Conservation (phyloP, 2,888 invertebrate species). For the Chouioia cunea region DNA sequence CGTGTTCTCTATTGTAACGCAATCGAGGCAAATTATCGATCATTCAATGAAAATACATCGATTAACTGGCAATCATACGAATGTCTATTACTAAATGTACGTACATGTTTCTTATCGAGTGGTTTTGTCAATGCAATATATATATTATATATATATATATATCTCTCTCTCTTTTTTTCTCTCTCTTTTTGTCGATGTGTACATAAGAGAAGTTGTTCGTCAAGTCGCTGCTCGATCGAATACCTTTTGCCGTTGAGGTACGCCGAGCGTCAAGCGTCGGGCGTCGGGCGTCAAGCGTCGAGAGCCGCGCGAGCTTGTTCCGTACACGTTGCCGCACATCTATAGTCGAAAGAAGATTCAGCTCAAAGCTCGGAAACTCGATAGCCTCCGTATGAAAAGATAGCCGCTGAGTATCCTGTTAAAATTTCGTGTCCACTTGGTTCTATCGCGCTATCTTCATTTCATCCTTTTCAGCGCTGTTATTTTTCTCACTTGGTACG, state of each 20-base stretch:
- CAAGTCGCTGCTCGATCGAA: constrained; percentile 44
- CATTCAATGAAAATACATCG: too few relatives aligned
- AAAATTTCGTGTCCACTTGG: constrained; percentile 41
- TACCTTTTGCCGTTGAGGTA: constrained; percentile 51
- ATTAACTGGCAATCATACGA: too few relatives aligned
- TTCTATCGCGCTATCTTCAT: constrained; percentile 22
- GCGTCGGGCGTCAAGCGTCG: constrained; percentile 50
- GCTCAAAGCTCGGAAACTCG: constrained; percentile 53
- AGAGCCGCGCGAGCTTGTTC: neutral
- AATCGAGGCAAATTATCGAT: too few relatives aligned
- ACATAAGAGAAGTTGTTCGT: constrained; percentile 8
- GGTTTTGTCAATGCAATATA: too few relatives aligned
- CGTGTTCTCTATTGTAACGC: too few relatives aligned
- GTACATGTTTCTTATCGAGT: too few relatives aligned
- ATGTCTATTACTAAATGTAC: too few relatives aligned
- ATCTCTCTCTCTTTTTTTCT: constrained; percentile 12
- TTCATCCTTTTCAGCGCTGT: constrained; percentile 13
- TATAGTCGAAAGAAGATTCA: constrained; percentile 46
- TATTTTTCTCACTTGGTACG: constrained; percentile 17
- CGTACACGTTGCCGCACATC: neutral
- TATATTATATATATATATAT: too few relatives aligned
- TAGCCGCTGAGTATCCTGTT: constrained; percentile 37
- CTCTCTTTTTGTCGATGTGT: too few relatives aligned
- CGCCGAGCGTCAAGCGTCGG: constrained; percentile 46
- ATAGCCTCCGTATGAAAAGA: constrained; percentile 45